These are phyloP conservation scores for Panurus biarmicus DNA, from an alignment of 2,113 vertebrate genomes.

Conservation along the genomic window DNA sequence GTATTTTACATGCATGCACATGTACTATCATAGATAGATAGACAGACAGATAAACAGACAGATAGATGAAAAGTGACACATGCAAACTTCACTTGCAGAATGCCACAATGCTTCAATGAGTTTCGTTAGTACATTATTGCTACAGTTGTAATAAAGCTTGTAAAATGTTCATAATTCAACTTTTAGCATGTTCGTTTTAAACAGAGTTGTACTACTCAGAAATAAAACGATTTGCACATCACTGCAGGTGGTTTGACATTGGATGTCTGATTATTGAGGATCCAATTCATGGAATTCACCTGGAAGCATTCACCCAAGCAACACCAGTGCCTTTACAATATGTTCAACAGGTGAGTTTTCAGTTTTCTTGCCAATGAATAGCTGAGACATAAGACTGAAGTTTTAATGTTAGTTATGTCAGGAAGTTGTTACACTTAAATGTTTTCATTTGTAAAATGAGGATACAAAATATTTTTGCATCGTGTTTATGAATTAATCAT, in stretches of 20 bases:
- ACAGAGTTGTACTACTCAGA: not conserved
- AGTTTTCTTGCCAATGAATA: not conserved
- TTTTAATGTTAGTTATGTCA: not conserved
- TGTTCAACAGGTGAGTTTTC: slow-evolving; percentile 82
- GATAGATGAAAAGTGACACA: not conserved
- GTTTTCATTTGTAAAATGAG: not conserved
- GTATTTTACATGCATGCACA: not conserved
- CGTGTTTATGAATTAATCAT: not conserved
- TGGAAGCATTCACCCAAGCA: slow-evolving; percentile 91
- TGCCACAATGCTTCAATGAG: not conserved
- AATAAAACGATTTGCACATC: not conserved
- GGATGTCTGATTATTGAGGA: slow-evolving; percentile 93
- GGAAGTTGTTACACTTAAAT: not conserved
- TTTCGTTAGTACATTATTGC: not conserved
- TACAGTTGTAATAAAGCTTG: not conserved
- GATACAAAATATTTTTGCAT: not conserved
- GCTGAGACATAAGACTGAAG: not conserved
- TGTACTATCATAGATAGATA: not conserved
- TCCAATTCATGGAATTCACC: slow-evolving; percentile 79
- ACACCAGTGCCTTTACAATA: slow-evolving; percentile 86
- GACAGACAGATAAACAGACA: not conserved
- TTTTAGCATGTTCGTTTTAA: not conserved
- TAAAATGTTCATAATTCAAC: not conserved
- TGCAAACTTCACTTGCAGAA: not conserved
- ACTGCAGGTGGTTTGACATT: slow-evolving; percentile 92